These are phyloP conservation scores for Azorinus chamasolen DNA, from an alignment of 2,888 invertebrate species.

Conservation along the genomic window DNA sequence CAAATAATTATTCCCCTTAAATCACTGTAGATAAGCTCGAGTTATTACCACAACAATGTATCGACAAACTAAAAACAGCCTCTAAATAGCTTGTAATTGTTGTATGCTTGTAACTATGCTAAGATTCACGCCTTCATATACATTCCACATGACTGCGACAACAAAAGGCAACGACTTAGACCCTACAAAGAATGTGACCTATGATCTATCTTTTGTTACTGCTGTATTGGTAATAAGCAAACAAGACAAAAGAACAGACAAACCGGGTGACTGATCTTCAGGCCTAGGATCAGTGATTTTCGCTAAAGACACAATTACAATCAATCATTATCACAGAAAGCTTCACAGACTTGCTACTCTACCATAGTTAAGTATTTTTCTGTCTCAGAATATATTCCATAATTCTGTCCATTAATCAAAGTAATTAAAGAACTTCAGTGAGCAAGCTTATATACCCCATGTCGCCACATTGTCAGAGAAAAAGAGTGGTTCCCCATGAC, in stretches of 20 bases:
- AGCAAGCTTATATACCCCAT: too few species aligned
- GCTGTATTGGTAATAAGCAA: constrained; percentile 1
- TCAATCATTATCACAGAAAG: too few species aligned
- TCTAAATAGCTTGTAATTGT: constrained; percentile 40
- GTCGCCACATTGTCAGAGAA: too few species aligned
- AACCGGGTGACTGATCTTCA: background rate
- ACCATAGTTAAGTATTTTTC: too few species aligned
- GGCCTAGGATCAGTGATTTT: too few species aligned
- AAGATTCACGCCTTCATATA: constrained; percentile 27
- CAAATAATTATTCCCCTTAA: background rate
- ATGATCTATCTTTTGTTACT: constrained; percentile 12
- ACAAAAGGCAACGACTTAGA: constrained; percentile 15
- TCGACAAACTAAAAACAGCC: constrained; percentile 20
- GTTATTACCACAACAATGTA: constrained; percentile 14
- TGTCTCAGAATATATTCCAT: too few species aligned
- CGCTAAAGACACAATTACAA: too few species aligned
- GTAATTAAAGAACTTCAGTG: too few species aligned
- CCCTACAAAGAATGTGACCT: constrained; percentile 33
- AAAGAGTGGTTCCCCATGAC: too few species aligned
- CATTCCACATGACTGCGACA: constrained; percentile 24
- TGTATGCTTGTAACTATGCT: constrained; percentile 18
- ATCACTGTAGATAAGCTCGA: constrained; percentile 25
- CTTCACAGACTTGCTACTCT: too few species aligned
- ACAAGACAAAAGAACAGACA: constrained; percentile 21
- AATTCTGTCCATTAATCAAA: too few species aligned